Evolutionary conservation across 1,140 invertebrate genomes (phyloP).

Genomic region (Melanaphis sacchari): DNA sequence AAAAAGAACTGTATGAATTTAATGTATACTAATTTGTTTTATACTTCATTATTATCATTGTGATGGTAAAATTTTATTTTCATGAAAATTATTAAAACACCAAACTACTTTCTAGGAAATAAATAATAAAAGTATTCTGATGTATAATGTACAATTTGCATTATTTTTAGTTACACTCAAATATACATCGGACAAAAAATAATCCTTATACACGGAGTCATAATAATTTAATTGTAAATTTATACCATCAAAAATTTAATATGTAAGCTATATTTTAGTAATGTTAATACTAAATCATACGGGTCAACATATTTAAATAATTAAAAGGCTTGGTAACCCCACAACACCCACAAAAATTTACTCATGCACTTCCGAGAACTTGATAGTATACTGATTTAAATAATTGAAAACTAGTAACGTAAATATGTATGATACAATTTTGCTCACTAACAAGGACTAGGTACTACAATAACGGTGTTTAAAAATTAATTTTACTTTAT

Average conservation of each 20-base stretch:
- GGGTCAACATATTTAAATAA: constrained; percentile 24
- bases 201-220: not conserved
- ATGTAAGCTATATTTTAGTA: not conserved
- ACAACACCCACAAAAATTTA: not conserved
- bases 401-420: not conserved
- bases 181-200: not conserved
- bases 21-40: not conserved
- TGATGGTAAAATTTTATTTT: not conserved
- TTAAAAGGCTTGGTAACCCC: not conserved
- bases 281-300: not conserved
- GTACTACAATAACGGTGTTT: not conserved
- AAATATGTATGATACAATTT: not conserved
- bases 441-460: not conserved
- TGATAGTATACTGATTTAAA: not conserved
- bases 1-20: not conserved
- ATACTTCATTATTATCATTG: not conserved
- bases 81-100: no score
- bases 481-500: not conserved
- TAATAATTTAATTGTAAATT: not conserved
- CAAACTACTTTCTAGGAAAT: not conserved
- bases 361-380: not conserved
- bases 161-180: not conserved
- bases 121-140: not conserved
- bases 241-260: not conserved
- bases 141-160: not conserved